These are phyloP conservation scores for Drosophila emarginata DNA, from an alignment of 2,888 invertebrate genomes.

Conservation along the genomic window DNA sequence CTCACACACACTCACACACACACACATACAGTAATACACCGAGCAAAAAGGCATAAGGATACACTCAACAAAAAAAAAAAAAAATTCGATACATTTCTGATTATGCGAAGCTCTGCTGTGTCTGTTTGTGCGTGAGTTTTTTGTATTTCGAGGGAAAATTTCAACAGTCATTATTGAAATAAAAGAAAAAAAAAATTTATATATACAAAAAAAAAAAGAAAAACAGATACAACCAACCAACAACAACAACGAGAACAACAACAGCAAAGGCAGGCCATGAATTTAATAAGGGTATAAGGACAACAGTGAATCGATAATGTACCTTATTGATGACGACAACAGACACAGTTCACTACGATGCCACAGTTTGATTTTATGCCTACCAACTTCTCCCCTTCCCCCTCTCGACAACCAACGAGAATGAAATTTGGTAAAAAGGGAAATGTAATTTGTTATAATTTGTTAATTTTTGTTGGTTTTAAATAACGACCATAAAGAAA, in stretches of 20 bases:
- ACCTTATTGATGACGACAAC: conserved; percentile 10
- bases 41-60: conserved; percentile 15
- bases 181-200: conserved; percentile 41
- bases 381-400: too few species aligned
- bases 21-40: neutral
- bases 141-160: conserved; percentile 44
- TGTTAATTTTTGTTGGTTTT: conserved; percentile 5
- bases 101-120: conserved; percentile 7
- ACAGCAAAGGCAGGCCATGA: conserved; percentile 1
- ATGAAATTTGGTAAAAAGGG: neutral
- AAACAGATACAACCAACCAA: neutral
- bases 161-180: conserved; percentile 65
- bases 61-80: conserved; percentile 35
- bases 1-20: conserved; percentile 12
- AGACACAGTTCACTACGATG: neutral
- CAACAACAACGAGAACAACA: neutral
- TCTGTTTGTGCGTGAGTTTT: conserved; percentile 55
- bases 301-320: conserved; percentile 9
- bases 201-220: neutral
- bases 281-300: conserved; percentile 13
- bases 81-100: conserved; percentile 36
- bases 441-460: conserved; percentile 6
- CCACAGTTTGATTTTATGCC: neutral
- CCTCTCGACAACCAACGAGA: neutral
- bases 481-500: neutral